Percentiles rank a stretch among this genome's conserved stretches.
Evolutionary conservation across 2,797 vertebrate genomes (phyloP).

Genomic region (Schizothorax lantsangensis): DNA sequence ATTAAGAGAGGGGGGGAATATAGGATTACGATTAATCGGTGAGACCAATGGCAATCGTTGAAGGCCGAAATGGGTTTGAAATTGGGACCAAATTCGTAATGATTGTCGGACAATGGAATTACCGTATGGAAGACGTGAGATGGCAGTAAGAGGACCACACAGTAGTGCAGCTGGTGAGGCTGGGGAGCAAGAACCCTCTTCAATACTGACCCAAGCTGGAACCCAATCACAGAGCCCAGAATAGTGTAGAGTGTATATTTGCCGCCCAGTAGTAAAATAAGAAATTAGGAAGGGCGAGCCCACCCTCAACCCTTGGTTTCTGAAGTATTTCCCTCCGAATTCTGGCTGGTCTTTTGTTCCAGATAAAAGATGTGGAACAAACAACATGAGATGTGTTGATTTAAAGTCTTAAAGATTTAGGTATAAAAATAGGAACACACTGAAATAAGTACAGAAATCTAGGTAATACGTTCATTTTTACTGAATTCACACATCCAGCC

Average conservation of each 20-base stretch:
- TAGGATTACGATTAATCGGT: not conserved
- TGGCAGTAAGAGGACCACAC: not conserved
- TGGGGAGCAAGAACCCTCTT: not conserved
- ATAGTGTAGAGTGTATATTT: not conserved
- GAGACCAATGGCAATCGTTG: not conserved
- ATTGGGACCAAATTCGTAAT: conserved; percentile 1
- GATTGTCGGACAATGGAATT: not conserved
- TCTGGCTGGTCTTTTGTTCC: not conserved
- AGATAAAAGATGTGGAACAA: no score
- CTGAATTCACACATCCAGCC: not conserved
- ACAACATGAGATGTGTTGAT: not conserved
- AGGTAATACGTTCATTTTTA: not conserved
- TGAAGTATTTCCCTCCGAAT: not conserved
- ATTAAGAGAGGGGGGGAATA: not conserved
- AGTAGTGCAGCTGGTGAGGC: not conserved
- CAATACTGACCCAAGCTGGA: not conserved
- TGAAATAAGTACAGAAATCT: not conserved
- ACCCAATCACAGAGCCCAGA: not conserved
- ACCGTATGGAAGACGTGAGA: not conserved
- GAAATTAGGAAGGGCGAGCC: not conserved
- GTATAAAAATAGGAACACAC: not conserved
- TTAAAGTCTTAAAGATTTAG: not conserved
- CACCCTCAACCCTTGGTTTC: not conserved
- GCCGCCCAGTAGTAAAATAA: not conserved
- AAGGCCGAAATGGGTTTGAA: not conserved